These are phyloP conservation scores for Camelus dromedarius DNA, from an alignment of 2,113 vertebrate species.

Conservation along the genomic window DNA sequence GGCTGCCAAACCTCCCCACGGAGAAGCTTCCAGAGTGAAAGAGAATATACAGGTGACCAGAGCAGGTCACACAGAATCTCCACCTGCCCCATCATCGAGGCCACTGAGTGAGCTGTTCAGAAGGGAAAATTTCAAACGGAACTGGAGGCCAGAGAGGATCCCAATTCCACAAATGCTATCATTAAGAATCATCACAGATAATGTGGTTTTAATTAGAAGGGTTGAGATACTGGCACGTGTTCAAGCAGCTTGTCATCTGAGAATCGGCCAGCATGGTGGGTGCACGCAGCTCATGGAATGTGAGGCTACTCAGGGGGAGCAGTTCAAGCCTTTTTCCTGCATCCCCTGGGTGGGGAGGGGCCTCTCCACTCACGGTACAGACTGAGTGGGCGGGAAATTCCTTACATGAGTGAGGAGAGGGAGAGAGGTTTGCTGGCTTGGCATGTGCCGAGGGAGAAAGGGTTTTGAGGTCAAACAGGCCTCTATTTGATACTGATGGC, in stretches of 20 bases:
- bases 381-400: not conserved
- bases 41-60: not conserved
- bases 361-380: not conserved
- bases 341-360: not conserved
- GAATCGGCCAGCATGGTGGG: not conserved
- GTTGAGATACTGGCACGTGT: slow-evolving; percentile 67
- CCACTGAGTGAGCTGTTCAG: not conserved
- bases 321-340: not conserved
- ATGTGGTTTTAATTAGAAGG: slow-evolving; percentile 79
- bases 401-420: not conserved
- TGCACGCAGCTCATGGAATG: not conserved
- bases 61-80: not conserved
- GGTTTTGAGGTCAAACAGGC: not conserved
- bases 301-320: not conserved
- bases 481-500: not conserved
- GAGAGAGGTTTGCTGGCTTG: not conserved
- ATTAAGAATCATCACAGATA: slow-evolving; percentile 73
- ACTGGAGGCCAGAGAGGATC: slow-evolving; percentile 56
- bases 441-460: not conserved
- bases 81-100: not conserved
- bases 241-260: slow-evolving; percentile 67
- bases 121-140: slow-evolving; percentile 47
- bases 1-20: not conserved
- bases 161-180: slow-evolving; percentile 38
- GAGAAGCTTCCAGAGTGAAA: not conserved